Base-by-base conservation (phyloP, 2,888 invertebrate genomes). In the Girardia tigrina region DNA sequence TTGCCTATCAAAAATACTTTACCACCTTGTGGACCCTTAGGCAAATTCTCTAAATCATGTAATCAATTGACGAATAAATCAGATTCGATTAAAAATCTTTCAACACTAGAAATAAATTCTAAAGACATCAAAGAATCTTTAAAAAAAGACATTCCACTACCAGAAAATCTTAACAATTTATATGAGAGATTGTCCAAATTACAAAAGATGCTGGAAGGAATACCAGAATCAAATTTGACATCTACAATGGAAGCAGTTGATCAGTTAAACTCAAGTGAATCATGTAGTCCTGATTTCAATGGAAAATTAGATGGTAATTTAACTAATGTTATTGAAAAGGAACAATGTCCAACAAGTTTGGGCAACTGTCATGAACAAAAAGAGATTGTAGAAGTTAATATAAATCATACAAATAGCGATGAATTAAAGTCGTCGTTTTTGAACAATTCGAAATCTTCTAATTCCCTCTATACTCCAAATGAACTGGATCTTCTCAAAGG, bases 311-410 rank as follows among this genome's bases (percentile, higher is more conserved):
- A 56, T 56, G n/a, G 23, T n/a, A 56, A 23, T 56, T 56, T 20
- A 20, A n/a, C 23, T 56, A n/a, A 56, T n/a, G n/a, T 20, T 56
- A 8, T 56, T 6, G 56, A 56, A 4, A 56, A 56, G 23, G 56
- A 56, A n/a, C 56, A 56, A n/a, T 56, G n/a, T n/a, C 56, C 56
- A 20, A 56, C 56, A n/a, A 56, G 56, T 56, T 56, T 56, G 23
- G 56, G 56, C 4, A 23, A 56, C 23, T 56, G 56, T n/a, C n/a
- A n/a, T 20, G 56, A 56, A 56, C n/a, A 56, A 20, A 23, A 20
- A 6, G 56, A 56, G 23, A 23, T 56, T n/a, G n/a, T 23, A 12
- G 56, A 56, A 56, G 2, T 20, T 6, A 56, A 56, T n/a, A 4
- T 56, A 12, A 20, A 20, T 6, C n/a, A 56, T 20, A 12, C 36